Base-by-base conservation (phyloP, 2,113 vertebrate genomes). In the Oreochromis niloticus region DNA sequence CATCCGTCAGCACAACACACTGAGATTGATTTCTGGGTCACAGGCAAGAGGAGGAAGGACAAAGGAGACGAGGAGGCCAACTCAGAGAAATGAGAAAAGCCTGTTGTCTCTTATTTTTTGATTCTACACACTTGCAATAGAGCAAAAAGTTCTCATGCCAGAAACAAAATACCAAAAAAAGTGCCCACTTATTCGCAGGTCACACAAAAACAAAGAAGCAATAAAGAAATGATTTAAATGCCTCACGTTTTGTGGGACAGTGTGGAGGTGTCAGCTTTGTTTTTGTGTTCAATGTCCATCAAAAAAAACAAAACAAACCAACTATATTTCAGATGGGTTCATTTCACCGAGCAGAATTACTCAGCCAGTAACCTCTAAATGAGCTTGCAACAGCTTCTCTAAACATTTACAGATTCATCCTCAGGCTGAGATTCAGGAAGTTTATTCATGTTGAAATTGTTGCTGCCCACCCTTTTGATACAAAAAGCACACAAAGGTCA, bases 401-500 rank as follows among this genome's bases (percentile, higher is more conserved):
- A 48, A 50, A 78, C 43, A 50, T 50, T 48, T 50, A 50, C 24
- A 7, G 16, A 32, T 50, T 12, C 71, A 32, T 50, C 43, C 24
- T 78, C 43, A 12, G 68, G 41, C 24, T 50, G 43, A 48, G 71
- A 75, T 30, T 75, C 43, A 19, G 71, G 24, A 75, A 32, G 73
- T 52, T 78, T 78, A 78, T 52, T 52, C 27, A 19, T 78, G 46
- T 11, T 34, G 10, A 78, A 78, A 78, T 30, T 52, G 46, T 50
- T 78, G 46, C 73, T 78, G 73, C 46, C 73, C 46, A 78, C 73
- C 73, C 17, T 78, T 52, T 78, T 52, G 46, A 13, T 32, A 52
- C 46, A 52, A 78, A 32, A 78, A 78, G 16, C 46, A 34, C 46
- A 78, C 46, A 52, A 6, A 78, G 73, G 73, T 34, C 6, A 2